Evolutionary conservation across 2,113 vertebrate species (phyloP).

Genomic region (Vulpes lagopus): DNA sequence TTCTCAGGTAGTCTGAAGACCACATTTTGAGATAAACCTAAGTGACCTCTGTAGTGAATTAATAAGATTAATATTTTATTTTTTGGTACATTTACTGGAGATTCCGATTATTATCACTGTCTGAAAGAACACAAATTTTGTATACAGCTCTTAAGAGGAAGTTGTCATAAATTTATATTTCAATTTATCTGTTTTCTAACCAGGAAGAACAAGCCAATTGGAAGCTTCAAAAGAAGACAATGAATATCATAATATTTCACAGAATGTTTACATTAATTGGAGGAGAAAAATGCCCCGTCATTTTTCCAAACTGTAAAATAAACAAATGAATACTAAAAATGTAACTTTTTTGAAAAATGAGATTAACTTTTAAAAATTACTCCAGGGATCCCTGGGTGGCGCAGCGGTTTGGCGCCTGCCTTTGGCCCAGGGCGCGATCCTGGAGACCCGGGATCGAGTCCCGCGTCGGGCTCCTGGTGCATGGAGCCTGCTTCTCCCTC

Average conservation of each 20-base stretch:
- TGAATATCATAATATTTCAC: not conserved
- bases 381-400: no score
- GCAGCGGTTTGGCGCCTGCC: no score
- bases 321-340: conserved; percentile 40
- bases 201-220: conserved; percentile 7
- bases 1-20: not conserved
- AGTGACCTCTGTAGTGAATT: not conserved
- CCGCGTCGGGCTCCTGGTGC: no score
- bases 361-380: not conserved
- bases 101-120: not conserved
- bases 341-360: conserved; percentile 6
- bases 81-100: not conserved
- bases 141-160: not conserved
- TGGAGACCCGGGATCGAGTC: no score
- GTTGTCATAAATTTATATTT: conserved; percentile 10
- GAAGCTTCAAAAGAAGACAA: not conserved
- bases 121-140: not conserved
- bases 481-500: no score
- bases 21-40: not conserved
- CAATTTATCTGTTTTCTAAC: conserved; percentile 27
- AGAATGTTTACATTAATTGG: conserved; percentile 21
- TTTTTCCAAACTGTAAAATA: conserved; percentile 23
- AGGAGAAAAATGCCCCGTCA: not conserved
- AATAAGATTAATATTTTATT: not conserved
- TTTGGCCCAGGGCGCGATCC: no score